phyloP scores from a whole-genome alignment of 2,797 vertebrate genomes.

The Numenius phaeopus region DNA sequence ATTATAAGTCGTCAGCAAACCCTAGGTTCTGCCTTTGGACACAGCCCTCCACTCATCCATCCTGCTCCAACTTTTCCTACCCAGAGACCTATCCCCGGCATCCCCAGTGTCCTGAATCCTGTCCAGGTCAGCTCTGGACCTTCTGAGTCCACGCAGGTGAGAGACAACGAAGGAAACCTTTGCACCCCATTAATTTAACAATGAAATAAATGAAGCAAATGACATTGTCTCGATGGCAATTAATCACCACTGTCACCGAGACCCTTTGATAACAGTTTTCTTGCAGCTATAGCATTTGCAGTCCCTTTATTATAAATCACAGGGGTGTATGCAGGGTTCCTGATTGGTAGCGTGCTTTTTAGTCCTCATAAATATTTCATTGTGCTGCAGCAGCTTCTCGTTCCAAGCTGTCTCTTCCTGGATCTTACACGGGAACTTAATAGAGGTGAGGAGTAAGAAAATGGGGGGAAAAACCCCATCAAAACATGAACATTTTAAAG shows the following conservation, averaged over 20 bases:
- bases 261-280: conserved; percentile 40
- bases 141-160: conserved; percentile 93
- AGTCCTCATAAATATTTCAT: conserved; percentile 29
- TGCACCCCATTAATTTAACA: not conserved
- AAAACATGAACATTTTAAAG: not conserved
- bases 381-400: not conserved
- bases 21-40: conserved; percentile 94
- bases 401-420: not conserved
- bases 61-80: conserved; percentile 93
- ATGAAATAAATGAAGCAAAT: not conserved
- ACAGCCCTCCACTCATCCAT: conserved; percentile 96
- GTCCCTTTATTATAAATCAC: conserved; percentile 28
- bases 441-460: not conserved
- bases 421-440: not conserved
- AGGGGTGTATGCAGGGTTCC: not conserved
- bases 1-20: conserved; percentile 93
- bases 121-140: conserved; percentile 89
- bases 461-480: not conserved
- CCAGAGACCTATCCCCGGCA: conserved; percentile 92
- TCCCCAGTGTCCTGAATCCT: conserved; percentile 89
- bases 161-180: conserved; percentile 47
- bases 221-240: conserved; percentile 70
- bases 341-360: conserved; percentile 10
- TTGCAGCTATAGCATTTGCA: conserved; percentile 7
- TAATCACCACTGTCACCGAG: conserved; percentile 80